Percentiles rank a stretch among this genome's conserved stretches.
These are phyloP conservation scores for Cladorhizidae sp. DNA, from an alignment of 37 sponge, comb jelly and placozoan species.

Conservation along the genomic window DNA sequence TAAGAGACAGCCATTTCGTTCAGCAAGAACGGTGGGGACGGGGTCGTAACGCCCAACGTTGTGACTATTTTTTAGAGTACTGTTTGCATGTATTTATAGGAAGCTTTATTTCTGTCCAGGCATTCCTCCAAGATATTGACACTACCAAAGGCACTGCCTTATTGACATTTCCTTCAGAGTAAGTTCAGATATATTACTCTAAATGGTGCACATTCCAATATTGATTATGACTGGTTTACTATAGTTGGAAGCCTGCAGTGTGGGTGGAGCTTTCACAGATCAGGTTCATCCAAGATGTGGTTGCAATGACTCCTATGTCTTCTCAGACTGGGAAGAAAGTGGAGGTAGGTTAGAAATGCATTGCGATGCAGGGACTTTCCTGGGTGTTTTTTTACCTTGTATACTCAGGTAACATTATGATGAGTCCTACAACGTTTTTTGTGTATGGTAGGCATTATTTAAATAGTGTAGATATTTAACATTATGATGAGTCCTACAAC, in stretches of 20 bases:
- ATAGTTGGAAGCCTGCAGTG: slow-evolving; percentile 62
- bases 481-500: too few species aligned
- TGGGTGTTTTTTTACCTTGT: too few species aligned
- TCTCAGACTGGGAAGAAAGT: slow-evolving; percentile 43
- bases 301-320: not conserved
- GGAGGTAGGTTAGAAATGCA: slow-evolving; percentile 66
- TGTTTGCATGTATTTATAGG: too few species aligned
- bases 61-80: too few species aligned
- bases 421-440: too few species aligned
- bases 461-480: too few species aligned
- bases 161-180: slow-evolving; percentile 59
- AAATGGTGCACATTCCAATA: slow-evolving; percentile 1
- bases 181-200: slow-evolving; percentile 9
- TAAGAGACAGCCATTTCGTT: slow-evolving; percentile 11
- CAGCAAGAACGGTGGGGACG: not conserved
- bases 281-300: slow-evolving; percentile 26
- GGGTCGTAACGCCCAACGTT: too few species aligned
- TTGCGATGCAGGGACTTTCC: too few species aligned
- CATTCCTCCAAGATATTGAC: slow-evolving; percentile 48
- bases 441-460: too few species aligned
- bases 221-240: slow-evolving; percentile 20
- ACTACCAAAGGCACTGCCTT: slow-evolving; percentile 21
- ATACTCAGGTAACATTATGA: too few species aligned
- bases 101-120: slow-evolving; percentile 35
- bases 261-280: slow-evolving; percentile 49